These are phyloP conservation scores for Alca torda DNA, from an alignment of 2,797 vertebrate species.

Conservation along the genomic window DNA sequence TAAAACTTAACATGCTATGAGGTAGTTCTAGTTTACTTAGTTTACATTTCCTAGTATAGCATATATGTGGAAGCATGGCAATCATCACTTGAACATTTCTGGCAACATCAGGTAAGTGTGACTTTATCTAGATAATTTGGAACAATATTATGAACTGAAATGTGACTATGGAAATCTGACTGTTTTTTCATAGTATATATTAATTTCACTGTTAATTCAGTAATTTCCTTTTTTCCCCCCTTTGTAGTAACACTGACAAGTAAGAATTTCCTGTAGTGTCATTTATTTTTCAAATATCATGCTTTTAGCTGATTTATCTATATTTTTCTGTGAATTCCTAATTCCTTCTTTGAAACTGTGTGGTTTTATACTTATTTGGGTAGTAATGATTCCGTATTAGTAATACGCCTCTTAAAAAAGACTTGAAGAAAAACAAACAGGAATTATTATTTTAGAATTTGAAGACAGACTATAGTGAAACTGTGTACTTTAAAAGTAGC, in stretches of 20 bases:
- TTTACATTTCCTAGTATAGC: neutral
- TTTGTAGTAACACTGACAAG: neutral
- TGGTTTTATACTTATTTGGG: neutral
- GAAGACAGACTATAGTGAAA: neutral
- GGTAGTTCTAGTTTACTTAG: neutral
- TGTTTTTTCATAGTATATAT: neutral
- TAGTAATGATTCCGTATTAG: neutral
- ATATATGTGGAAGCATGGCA: neutral
- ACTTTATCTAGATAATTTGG: neutral
- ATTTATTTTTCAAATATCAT: neutral
- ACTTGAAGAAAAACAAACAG: neutral
- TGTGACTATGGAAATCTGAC: neutral
- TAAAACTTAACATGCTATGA: neutral
- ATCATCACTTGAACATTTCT: neutral
- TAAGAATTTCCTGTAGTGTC: neutral
- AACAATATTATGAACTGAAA: neutral
- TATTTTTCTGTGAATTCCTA: neutral
- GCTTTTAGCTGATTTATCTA: neutral
- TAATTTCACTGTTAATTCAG: neutral
- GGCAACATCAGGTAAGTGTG: neutral
- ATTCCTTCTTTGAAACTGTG: neutral
- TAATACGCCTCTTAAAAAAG: neutral
- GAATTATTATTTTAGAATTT: neutral
- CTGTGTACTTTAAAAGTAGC: neutral
- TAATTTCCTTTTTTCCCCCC: neutral